Evolutionary conservation across 37 sponge, comb jelly and placozoan species (phyloP).

Genomic region (Chondrosia reniformis): DNA sequence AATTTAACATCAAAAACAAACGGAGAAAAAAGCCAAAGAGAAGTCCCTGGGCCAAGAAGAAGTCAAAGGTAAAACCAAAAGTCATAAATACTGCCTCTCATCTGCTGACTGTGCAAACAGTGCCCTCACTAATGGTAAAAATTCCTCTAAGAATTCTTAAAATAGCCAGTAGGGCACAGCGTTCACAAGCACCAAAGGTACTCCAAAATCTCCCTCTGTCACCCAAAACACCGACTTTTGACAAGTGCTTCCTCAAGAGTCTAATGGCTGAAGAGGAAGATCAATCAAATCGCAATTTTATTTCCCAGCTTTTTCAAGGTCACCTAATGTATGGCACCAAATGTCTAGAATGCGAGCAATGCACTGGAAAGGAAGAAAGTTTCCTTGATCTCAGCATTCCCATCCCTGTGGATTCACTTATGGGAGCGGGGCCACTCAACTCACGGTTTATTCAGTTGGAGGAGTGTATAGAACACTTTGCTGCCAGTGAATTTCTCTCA

Average conservation of each 20-base stretch:
- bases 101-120: not conserved
- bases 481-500: slow-evolving; percentile 30
- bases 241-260: slow-evolving; percentile 4
- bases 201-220: not conserved
- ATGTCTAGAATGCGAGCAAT: slow-evolving; percentile 66
- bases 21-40: not conserved
- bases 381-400: slow-evolving; percentile 72
- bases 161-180: not conserved
- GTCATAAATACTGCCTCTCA: not conserved
- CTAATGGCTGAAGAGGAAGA: not conserved
- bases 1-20: not conserved
- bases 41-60: slow-evolving; percentile 17
- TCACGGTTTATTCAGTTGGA: slow-evolving; percentile 6
- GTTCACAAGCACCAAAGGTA: not conserved
- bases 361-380: slow-evolving; percentile 40
- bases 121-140: not conserved
- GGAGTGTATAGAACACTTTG: slow-evolving; percentile 38
- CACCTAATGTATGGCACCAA: slow-evolving; percentile 39
- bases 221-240: slow-evolving; percentile 17
- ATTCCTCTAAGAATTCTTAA: slow-evolving; percentile 6
- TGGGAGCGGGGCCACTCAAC: slow-evolving; percentile 19
- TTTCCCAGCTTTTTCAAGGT: slow-evolving; percentile 53
- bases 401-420: slow-evolving; percentile 16
- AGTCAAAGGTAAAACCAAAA: not conserved
- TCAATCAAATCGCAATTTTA: not conserved